Base-by-base conservation (phyloP, 2,797 vertebrate genomes). In the Calcarius lapponicus region DNA sequence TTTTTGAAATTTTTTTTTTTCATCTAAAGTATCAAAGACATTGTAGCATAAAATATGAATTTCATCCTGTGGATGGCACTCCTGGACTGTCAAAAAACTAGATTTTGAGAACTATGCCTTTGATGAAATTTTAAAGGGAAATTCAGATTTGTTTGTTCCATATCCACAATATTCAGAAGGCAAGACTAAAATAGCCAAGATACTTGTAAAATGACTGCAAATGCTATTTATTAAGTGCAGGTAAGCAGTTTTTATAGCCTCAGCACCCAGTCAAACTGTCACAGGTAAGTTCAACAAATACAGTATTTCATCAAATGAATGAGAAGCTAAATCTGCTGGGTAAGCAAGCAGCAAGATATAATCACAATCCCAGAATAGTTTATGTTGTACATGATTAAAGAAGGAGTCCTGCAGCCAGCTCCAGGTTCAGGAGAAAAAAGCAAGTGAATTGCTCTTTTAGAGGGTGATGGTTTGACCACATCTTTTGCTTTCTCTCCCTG, bases 21-120 rank as follows among this genome's bases (percentile, higher is more conserved):
- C 61, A 43, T 18, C n/a, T 84, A 65, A 65, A 88, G 9, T 70
- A 88, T 83, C 22, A 76, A 94, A 93, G 47, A 95, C 92, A 94
- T 85, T 64, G 22, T 13, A 67, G 26, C 61, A 76, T 21, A 80
- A 90, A 93, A 72, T 96, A 42, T 92, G 1, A 66, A 21, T 69
- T 96, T 74, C 29, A 57, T 85, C 97, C 97, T 97, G 95, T 95
- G 90, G 97, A 90, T 97, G 98, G 98, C 97, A 90, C 90, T 97
- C 88, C 80, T 80, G 96, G 79, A 86, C 94, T 85, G 24, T 64
- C 50, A 90, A 51, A 95, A 67, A 94, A 26, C 7, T 48, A 42
- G 51, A 57, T 86, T 91, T 62, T 34, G 36, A 93, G 60, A 83
- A 51, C 45, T 58, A 24, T 60, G 16, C 5, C 28, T 93, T 62